Percentiles rank a stretch among this genome's conserved stretches.
Conservation (phyloP, 2,113 vertebrate species). For the Vimba vimba region DNA sequence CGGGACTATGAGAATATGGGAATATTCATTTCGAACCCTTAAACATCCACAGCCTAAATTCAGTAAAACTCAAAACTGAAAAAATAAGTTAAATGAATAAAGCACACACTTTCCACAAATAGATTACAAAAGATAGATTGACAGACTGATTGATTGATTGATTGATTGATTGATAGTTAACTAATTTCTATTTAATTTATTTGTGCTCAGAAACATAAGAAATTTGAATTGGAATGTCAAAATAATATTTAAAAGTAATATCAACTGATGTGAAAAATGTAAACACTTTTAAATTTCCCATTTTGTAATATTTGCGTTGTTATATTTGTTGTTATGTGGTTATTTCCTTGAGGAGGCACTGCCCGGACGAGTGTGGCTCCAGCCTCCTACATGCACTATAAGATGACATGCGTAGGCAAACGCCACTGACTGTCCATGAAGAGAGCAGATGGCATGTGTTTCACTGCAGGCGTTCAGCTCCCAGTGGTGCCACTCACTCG, state of each 20-base stretch:
- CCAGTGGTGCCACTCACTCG: constrained; percentile 32
- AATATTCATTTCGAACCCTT: neutral
- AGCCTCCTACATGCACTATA: too few relatives aligned
- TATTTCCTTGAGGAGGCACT: too few relatives aligned
- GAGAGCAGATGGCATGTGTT: constrained; percentile 51
- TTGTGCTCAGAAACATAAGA: too few relatives aligned
- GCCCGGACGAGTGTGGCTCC: neutral
- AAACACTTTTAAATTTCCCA: too few relatives aligned
- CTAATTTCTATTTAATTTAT: too few relatives aligned
- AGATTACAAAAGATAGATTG: neutral
- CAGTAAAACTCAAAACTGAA: neutral
- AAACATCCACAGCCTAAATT: constrained; percentile 4
- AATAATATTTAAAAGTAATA: too few relatives aligned
- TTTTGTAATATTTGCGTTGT: too few relatives aligned
- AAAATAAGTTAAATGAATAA: neutral
- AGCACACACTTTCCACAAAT: neutral
- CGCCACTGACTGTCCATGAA: constrained; percentile 11
- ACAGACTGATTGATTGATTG: too few relatives aligned
- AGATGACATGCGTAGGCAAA: neutral
- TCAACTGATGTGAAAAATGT: too few relatives aligned
- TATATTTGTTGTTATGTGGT: too few relatives aligned
- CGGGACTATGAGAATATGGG: neutral
- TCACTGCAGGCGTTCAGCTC: constrained; percentile 42
- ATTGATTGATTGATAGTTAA: too few relatives aligned
- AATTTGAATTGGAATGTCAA: too few relatives aligned